Evolutionary conservation across 2,888 invertebrate genomes (phyloP), one percentile per base, ranked within the genome.

Genomic region (Lithophane socia): DNA sequence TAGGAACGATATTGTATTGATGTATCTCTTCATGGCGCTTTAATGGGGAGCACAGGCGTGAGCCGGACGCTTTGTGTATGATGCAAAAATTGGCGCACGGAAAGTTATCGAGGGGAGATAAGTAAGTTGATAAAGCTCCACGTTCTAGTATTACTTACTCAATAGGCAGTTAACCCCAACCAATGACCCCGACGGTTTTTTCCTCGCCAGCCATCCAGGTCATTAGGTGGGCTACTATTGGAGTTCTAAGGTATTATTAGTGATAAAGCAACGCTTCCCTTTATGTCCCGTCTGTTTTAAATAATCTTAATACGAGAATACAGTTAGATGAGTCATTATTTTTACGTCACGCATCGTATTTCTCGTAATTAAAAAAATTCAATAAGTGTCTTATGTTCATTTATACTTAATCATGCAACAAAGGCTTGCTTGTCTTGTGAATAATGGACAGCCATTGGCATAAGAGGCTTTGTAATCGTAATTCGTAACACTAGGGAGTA

Each of bases 71-170:
- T 24, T 29, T 54, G n/a, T 13, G 16, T 54, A 13, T 24, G 37
- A 18, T 56, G 70, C 49, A 56, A 80, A 83, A 66, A 44, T 63
- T 24, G 56, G 49, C 56, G 44, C 65, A 63, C 83, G 37, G 42
- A 24, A 29, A 77, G 13, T 56, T 69, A 54, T 82, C 37, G 21
- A 83, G 78, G 77, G 56, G 69, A 69, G 78, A 77, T 79, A 79
- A 75, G 82, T 42, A 75, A 44, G 44, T 67, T 75, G 61, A 81
- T 75, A 79, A 75, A 42, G 29, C 21, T 67, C 42, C n/a, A 37
- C 18, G 13, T 52, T 82, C 24, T 79, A 29, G 29, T 74, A 56
- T 75, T 37, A 54, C 54, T 56, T 67, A 52, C 61, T 29, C 4
- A 47, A n/a, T 29, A 64, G 37, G 49, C 52, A 67, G 67, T 52